Percentiles rank a stretch among this genome's conserved stretches.
Evolutionary conservation across 2,113 vertebrate species (phyloP).

Genomic region (Cepphus grylle): DNA sequence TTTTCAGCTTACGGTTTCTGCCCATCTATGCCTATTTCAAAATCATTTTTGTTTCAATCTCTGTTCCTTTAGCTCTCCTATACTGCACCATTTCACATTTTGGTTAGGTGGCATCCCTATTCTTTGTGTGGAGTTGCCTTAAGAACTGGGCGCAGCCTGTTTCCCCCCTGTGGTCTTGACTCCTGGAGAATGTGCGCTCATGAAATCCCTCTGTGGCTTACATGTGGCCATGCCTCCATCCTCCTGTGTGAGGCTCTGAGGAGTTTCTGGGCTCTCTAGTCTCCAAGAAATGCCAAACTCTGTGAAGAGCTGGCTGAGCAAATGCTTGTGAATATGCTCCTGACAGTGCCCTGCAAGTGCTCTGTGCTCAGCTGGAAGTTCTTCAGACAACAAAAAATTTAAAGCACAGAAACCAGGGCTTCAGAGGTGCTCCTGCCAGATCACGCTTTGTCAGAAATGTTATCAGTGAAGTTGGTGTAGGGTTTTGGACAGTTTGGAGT

Average conservation of each 20-base stretch:
- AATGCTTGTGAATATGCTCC: not conserved
- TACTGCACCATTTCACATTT: not conserved
- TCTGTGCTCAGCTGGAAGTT: not conserved
- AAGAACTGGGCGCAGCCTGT: not conserved
- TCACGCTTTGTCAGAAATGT: not conserved
- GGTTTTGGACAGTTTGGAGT: not conserved
- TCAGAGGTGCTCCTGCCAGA: not conserved
- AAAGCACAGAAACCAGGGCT: not conserved
- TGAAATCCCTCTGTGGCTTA: not conserved
- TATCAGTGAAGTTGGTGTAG: not conserved
- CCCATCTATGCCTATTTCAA: not conserved
- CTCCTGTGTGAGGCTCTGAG: not conserved
- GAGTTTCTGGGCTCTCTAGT: not conserved
- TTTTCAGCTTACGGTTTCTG: constrained; percentile 18
- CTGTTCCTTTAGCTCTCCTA: not conserved
- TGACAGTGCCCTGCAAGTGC: not conserved
- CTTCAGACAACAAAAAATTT: not conserved
- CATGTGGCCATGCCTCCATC: not conserved
- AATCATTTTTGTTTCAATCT: not conserved
- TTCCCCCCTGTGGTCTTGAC: not conserved
- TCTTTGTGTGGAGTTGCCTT: not conserved
- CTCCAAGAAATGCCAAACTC: not conserved
- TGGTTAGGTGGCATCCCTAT: not conserved
- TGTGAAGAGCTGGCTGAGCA: not conserved
- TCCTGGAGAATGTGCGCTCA: not conserved